Conservation (phyloP, 2,888 invertebrate species). For the Cantharis lateralis region DNA sequence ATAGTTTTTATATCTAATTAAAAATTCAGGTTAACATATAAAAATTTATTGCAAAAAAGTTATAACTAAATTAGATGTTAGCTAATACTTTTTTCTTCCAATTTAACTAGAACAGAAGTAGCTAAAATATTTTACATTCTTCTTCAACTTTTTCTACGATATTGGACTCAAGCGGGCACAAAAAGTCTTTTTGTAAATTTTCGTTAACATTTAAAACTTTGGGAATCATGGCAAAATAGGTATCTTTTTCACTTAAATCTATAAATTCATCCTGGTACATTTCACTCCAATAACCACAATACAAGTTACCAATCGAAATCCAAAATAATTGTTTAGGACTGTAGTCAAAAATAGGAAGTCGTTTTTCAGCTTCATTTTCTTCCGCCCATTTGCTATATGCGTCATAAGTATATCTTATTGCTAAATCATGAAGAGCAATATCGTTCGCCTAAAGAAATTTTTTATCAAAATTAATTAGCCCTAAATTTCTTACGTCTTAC, state of each 20-base stretch:
- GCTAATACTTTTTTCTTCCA: background rate
- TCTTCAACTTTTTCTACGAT: background rate
- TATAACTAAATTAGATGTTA: background rate
- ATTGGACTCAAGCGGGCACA: background rate
- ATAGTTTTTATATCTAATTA: background rate
- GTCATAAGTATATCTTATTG: slow-evolving; percentile 82
- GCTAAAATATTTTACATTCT: background rate
- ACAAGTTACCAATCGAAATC: slow-evolving; percentile 10
- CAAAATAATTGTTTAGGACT: slow-evolving; percentile 15
- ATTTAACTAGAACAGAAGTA: background rate
- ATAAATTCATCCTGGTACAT: background rate
- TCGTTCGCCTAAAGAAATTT: background rate
- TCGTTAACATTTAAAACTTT: background rate
- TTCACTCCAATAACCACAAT: slow-evolving; percentile 1
- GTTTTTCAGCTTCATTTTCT: background rate
- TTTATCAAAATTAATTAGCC: background rate
- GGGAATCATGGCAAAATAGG: background rate
- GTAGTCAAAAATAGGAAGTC: background rate
- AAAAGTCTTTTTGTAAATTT: background rate
- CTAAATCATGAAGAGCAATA: slow-evolving; percentile 46
- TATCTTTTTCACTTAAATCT: background rate
- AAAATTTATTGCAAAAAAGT: background rate
- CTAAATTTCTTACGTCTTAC: background rate
- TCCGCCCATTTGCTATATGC: slow-evolving; percentile 75
- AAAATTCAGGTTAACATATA: background rate